phyloP scores from a whole-genome alignment of 2,797 vertebrate genomes.

The Crax fasciolata region DNA sequence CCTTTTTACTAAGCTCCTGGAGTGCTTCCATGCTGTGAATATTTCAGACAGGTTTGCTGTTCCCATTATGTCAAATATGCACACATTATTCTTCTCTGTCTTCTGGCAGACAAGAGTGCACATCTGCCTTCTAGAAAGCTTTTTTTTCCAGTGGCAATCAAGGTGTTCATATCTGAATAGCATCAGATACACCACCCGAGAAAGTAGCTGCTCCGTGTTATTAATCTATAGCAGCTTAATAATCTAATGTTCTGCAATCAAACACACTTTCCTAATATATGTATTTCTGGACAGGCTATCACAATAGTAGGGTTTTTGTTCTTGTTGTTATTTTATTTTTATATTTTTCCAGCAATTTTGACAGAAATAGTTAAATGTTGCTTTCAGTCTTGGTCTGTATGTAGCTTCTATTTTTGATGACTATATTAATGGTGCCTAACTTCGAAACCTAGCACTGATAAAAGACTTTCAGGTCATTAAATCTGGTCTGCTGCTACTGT shows the following conservation, averaged over 20 bases:
- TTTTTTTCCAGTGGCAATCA: not conserved
- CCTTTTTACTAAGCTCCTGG: not conserved
- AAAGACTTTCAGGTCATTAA: not conserved
- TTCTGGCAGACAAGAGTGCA: slow-evolving; percentile 7
- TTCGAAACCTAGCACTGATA: not conserved
- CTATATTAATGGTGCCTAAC: not conserved
- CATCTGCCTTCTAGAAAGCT: not conserved
- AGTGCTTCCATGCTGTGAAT: not conserved
- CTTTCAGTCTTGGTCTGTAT: not conserved
- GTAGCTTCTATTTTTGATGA: not conserved
- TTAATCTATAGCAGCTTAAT: not conserved
- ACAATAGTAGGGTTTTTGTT: not conserved
- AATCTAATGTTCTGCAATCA: not conserved
- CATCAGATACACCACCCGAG: not conserved
- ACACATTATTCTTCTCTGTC: not conserved
- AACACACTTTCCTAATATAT: not conserved
- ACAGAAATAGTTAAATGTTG: not conserved
- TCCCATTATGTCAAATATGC: not conserved
- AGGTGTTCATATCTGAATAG: not conserved
- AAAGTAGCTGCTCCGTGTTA: not conserved
- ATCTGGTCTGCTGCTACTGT: not conserved
- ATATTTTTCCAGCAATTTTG: not conserved
- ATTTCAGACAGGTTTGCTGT: not conserved
- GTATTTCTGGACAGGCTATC: not conserved
- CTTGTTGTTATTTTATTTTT: not conserved